Conservation (phyloP, 2,888 invertebrate species). For the Xestia sexstrigata region DNA sequence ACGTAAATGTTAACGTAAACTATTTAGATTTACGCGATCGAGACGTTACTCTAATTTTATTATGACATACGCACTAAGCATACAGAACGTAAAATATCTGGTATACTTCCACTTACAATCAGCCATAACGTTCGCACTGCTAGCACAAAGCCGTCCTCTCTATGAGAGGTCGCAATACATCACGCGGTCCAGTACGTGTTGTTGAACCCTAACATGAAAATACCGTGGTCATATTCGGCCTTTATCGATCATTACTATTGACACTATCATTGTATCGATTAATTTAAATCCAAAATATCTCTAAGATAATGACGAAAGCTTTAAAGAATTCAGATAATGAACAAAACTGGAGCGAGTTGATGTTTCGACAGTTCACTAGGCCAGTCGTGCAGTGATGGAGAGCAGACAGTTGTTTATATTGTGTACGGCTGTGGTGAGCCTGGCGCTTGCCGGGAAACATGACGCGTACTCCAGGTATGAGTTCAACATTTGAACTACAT, state of each 20-base stretch:
- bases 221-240: background rate
- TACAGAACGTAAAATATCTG: background rate
- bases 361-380: background rate
- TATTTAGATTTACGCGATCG: no score
- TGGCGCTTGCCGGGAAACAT: conserved; percentile 41
- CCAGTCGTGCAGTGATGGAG: conserved; percentile 24
- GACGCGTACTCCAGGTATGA: conserved; percentile 40
- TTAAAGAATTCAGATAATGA: conserved; percentile 19
- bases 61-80: no score
- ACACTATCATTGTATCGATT: conserved; percentile 23
- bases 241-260: conserved; percentile 17
- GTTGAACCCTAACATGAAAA: background rate
- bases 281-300: conserved; percentile 1
- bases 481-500: background rate
- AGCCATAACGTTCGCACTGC: background rate
- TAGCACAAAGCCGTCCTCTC: background rate
- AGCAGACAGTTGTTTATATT: conserved; percentile 6
- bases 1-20: no score
- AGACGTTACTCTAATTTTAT: no score
- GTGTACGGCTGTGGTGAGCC: conserved; percentile 12
- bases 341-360: background rate
- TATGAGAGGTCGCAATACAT: background rate
- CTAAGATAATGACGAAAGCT: conserved; percentile 1
- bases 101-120: background rate
- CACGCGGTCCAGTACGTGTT: background rate